Base-by-base conservation (phyloP, 2,888 invertebrate genomes). In the Melanchra persicariae region DNA sequence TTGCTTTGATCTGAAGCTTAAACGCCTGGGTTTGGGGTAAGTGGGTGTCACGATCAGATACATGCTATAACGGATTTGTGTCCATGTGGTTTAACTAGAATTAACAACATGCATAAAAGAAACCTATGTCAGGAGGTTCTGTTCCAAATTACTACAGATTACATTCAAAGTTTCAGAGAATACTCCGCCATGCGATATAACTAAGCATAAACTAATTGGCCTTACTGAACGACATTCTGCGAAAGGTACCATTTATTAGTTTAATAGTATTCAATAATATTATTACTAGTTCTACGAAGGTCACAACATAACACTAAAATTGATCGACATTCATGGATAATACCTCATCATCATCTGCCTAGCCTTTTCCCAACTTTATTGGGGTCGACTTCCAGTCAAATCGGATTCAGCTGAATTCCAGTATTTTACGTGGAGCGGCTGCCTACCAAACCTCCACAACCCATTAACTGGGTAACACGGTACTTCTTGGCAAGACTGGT, bases 1-100 rank as follows among this genome's bases (percentile, higher is more conserved):
- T 90, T 87, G 79, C 83, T 82, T 76, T 87, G 72, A 52, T 30
- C 17, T 24, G 24, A 52, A 1, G 19, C n/a, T 37, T 30, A 19
- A 58, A 37, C 12, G 24, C 57, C 24, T 57, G 0, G 19, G 15
- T 26, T 17, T 7, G 24, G 0, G 17, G 45, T 54, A 24, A 59
- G 52, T 58, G 10, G 24, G 54, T 55, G 40, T 43, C 34, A 70
- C 34, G 15, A 55, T 77, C 76, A 75, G 65, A 78, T 70, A 59
- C 34, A 73, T 72, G 65, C 63, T 66, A 78, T 72, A 81, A 70
- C 63, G 70, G 59, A 83, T 71, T 70, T 74, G 59, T 40, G 22
- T 15, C 24, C 7, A 8, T 51, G 37, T 57, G 43, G 45, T 45
- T 70, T 69, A 19, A 43, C n/a, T 24, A 24, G 24, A 71, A 51